phyloP scores from a whole-genome alignment of 2,888 invertebrate species.

The Zygogramma bicolorata region DNA sequence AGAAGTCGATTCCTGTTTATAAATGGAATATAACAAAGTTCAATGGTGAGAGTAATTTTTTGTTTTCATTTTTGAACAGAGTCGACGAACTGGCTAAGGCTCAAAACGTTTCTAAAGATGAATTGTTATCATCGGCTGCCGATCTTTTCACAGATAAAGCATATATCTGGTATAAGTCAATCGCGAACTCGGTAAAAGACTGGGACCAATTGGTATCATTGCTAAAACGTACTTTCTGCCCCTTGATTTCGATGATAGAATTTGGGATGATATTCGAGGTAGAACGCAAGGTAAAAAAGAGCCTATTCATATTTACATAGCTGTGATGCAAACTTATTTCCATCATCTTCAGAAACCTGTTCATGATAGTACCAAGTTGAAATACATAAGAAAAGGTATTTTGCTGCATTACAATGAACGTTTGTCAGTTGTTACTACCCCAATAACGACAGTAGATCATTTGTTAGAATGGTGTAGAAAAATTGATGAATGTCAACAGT shows the following conservation, averaged over 20 bases:
- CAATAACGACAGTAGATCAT: background rate
- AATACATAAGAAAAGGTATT: constrained; percentile 7
- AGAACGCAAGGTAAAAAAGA: background rate
- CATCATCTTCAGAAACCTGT: constrained; percentile 11
- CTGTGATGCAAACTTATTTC: constrained; percentile 17
- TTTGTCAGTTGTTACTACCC: background rate
- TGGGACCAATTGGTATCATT: too few relatives aligned
- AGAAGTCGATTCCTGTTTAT: background rate
- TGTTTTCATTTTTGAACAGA: background rate
- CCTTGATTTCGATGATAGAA: too few relatives aligned
- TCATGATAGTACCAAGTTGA: constrained; percentile 9
- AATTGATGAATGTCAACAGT: constrained; percentile 5
- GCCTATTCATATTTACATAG: background rate
- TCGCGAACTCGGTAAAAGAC: too few relatives aligned
- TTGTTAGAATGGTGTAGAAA: constrained; percentile 12
- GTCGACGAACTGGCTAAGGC: background rate
- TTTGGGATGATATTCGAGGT: too few relatives aligned
- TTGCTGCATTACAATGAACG: constrained; percentile 9
- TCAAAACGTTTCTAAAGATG: background rate
- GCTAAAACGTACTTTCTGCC: too few relatives aligned
- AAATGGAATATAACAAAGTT: background rate
- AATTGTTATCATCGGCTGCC: too few relatives aligned
- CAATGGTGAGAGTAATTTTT: background rate
- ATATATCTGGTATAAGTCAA: too few relatives aligned
- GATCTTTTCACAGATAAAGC: too few relatives aligned